phyloP scores from a whole-genome alignment of 2,113 vertebrate species.

The Pithys albifrons region DNA sequence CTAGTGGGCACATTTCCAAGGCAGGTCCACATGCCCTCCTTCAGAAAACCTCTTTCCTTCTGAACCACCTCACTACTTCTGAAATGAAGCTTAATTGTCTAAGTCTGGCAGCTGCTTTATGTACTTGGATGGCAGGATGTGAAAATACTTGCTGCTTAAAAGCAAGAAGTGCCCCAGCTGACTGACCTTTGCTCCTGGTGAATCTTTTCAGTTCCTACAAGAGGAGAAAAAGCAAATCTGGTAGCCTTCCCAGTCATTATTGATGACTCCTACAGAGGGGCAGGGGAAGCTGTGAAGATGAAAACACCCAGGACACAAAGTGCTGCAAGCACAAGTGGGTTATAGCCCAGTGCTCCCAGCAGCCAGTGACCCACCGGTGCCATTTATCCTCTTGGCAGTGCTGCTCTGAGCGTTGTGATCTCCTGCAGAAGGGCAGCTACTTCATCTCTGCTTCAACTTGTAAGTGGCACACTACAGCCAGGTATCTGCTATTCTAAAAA shows the following conservation, averaged over 20 bases:
- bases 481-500: background rate
- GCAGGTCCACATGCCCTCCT: background rate
- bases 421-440: background rate
- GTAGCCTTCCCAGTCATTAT: background rate
- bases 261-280: background rate
- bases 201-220: background rate
- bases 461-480: background rate
- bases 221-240: background rate
- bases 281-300: background rate
- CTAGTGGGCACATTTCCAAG: background rate
- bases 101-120: background rate
- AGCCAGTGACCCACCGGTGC: background rate
- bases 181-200: background rate
- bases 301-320: background rate
- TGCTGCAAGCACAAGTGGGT: background rate
- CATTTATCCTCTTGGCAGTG: rapidly evolving
- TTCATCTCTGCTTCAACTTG: background rate
- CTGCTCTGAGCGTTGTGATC: background rate
- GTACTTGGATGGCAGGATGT: background rate
- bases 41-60: background rate
- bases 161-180: background rate
- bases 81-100: constrained; percentile 2
- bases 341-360: background rate
- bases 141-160: constrained; percentile 10
- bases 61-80: background rate